These are phyloP conservation scores for Petrolisthes manimaculis DNA, from an alignment of 2,888 invertebrate genomes.

Conservation along the genomic window DNA sequence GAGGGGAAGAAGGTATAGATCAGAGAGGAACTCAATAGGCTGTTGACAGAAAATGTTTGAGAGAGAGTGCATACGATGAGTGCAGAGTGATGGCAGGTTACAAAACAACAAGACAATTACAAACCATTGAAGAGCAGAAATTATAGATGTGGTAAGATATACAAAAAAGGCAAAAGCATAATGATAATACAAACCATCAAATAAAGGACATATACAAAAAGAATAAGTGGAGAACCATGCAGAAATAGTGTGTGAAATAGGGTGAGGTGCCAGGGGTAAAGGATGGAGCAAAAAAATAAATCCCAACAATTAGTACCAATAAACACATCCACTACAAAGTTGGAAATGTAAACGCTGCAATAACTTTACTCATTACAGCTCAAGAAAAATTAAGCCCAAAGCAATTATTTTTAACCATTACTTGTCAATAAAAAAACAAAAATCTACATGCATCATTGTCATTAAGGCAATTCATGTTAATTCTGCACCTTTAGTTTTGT, in stretches of 20 bases:
- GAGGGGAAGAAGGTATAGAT: conserved; percentile 75
- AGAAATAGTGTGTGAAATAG: neutral
- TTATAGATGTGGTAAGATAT: neutral
- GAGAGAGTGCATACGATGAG: neutral
- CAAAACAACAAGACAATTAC: neutral
- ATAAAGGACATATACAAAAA: neutral
- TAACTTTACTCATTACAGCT: too few species aligned
- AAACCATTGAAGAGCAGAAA: neutral
- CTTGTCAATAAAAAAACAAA: too few species aligned
- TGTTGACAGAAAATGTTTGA: conserved; percentile 68
- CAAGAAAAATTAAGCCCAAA: too few species aligned
- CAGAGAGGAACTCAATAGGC: conserved; percentile 83
- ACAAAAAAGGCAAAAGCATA: conserved; percentile 1
- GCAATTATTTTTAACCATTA: too few species aligned
- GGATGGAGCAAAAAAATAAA: conserved; percentile 34
- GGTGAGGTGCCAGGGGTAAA: neutral
- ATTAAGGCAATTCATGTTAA: too few species aligned
- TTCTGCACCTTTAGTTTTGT: too few species aligned
- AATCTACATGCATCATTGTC: too few species aligned
- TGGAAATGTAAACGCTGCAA: neutral
- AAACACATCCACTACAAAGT: neutral
- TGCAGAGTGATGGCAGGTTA: neutral
- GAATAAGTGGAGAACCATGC: neutral
- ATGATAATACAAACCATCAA: neutral
- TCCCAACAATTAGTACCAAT: conserved; percentile 37